phyloP scores from a whole-genome alignment of 2,797 vertebrate genomes.

The Cyprinella venusta region DNA sequence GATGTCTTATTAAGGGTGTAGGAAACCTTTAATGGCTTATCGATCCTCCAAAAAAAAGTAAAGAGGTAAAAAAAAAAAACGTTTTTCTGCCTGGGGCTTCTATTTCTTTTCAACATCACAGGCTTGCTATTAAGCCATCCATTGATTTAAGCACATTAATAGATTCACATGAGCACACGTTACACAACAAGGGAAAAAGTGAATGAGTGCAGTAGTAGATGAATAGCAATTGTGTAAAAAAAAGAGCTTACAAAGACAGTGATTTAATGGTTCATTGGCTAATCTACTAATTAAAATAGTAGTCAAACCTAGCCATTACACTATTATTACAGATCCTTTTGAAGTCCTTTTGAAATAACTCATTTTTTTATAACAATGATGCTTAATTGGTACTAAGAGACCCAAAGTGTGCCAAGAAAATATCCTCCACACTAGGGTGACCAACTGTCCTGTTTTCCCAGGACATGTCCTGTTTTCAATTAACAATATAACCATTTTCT shows the following conservation, averaged over 20 bases:
- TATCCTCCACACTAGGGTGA: no score
- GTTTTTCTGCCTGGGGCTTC: slow-evolving; percentile 16
- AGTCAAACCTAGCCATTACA: neutral
- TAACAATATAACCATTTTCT: no score
- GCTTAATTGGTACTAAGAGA: no score
- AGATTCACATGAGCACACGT: slow-evolving; percentile 13
- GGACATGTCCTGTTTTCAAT: no score
- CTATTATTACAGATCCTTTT: neutral
- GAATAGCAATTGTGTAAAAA: neutral
- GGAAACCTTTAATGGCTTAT: slow-evolving; percentile 59
- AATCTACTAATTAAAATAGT: neutral
- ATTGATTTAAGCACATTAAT: slow-evolving; percentile 35
- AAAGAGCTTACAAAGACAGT: neutral
- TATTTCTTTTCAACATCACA: slow-evolving; percentile 25
- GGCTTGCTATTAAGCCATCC: slow-evolving; percentile 17
- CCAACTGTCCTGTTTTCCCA: no score
- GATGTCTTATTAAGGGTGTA: slow-evolving; percentile 41
- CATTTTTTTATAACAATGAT: no score
- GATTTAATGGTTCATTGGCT: neutral
- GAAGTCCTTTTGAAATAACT: no score
- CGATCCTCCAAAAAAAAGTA: slow-evolving; percentile 42
- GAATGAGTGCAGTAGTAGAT: neutral
- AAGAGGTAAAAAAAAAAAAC: slow-evolving; percentile 46
- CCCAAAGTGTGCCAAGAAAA: no score
- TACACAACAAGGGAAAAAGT: neutral